These are phyloP conservation scores for Sphinx pinastri DNA, from an alignment of 2,888 invertebrate genomes.

Conservation along the genomic window DNA sequence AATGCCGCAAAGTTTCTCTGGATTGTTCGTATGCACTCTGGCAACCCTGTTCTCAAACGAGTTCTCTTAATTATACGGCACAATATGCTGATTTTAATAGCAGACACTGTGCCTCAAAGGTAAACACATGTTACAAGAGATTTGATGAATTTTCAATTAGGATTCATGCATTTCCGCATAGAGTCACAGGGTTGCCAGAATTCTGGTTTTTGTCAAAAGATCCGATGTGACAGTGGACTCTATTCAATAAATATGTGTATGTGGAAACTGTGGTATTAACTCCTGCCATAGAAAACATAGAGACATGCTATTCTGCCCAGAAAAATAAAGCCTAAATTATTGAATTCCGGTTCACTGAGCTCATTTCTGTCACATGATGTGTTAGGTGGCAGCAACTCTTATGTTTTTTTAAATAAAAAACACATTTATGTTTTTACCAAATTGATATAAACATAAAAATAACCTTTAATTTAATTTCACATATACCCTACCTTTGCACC, in stretches of 20 bases:
- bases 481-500: no score
- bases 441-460: no score
- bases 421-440: no score
- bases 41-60: not conserved
- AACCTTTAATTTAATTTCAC: no score
- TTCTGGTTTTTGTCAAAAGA: not conserved
- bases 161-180: conserved; percentile 14
- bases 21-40: not conserved
- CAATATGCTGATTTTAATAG: not conserved
- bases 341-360: no score
- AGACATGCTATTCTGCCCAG: no score
- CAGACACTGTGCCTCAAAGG: conserved; percentile 8
- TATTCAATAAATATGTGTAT: not conserved
- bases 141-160: conserved; percentile 20
- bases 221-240: not conserved
- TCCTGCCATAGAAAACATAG: no score
- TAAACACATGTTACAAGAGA: conserved; percentile 12
- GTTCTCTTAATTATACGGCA: not conserved
- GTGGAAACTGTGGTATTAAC: no score
- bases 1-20: not conserved
- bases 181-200: not conserved
- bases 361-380: no score
- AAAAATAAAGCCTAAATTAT: no score
- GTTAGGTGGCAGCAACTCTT: no score
- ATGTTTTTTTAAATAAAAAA: no score